phyloP scores from a whole-genome alignment of 2,888 invertebrate genomes.

The Siphlonurus alternatus region DNA sequence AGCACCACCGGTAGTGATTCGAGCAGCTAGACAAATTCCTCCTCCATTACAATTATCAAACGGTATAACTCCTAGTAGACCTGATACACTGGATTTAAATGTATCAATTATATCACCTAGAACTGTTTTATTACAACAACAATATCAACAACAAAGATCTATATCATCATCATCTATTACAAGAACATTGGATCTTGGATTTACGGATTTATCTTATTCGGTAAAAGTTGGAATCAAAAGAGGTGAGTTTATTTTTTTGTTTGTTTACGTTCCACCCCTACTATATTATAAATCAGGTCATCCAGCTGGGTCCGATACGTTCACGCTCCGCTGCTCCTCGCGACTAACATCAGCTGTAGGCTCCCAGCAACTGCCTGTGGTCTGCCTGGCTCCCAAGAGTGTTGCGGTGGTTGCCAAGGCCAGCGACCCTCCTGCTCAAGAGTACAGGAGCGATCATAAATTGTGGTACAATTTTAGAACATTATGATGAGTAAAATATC shows the following conservation, averaged over 20 bases:
- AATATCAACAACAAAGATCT: not conserved
- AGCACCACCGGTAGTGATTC: too few species aligned
- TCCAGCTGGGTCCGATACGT: not conserved
- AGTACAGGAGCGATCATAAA: too few species aligned
- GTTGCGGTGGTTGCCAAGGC: not conserved
- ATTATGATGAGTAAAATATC: too few species aligned
- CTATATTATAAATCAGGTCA: not conserved
- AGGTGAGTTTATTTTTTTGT: slow-evolving; percentile 27
- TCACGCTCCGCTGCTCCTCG: not conserved
- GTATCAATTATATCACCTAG: not conserved
- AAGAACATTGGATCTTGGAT: slow-evolving; percentile 41
- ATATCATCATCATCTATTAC: not conserved
- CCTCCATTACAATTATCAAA: too few species aligned
- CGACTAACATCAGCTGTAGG: not conserved
- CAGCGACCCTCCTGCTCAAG: not conserved
- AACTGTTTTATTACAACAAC: not conserved
- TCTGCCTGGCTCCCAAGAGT: too few species aligned
- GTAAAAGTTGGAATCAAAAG: slow-evolving; percentile 39
- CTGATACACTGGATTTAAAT: not conserved
- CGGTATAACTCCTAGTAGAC: not conserved
- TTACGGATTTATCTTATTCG: slow-evolving; percentile 45
- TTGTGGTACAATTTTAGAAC: too few species aligned
- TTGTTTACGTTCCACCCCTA: not conserved
- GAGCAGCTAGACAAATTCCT: too few species aligned
- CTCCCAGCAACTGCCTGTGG: too few species aligned